Conservation (phyloP, 2,113 vertebrate species). For the Megaceryle maxima region DNA sequence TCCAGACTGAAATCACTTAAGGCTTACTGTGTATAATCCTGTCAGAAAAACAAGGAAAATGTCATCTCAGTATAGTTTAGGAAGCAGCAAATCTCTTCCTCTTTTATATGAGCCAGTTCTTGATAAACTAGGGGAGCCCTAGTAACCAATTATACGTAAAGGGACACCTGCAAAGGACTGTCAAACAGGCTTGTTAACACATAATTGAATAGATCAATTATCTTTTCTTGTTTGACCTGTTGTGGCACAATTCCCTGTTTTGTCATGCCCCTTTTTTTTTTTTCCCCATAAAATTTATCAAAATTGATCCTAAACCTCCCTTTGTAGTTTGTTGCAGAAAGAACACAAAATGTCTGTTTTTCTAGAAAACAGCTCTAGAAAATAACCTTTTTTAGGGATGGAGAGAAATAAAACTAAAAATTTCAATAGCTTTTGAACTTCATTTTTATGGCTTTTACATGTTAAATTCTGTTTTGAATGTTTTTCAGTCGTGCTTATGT, state of each 20-base stretch:
- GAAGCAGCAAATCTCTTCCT: neutral
- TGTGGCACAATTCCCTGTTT: neutral
- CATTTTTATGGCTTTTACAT: neutral
- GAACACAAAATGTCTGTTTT: constrained; percentile 4
- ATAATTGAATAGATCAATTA: neutral
- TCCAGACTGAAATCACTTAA: neutral
- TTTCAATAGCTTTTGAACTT: neutral
- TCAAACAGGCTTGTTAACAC: neutral
- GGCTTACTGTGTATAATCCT: accelerated
- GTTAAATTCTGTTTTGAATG: neutral
- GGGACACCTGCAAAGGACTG: neutral
- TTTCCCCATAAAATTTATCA: neutral
- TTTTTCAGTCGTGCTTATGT: constrained; percentile 11
- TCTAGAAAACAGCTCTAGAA: constrained; percentile 22
- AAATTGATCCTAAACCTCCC: neutral
- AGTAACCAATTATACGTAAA: neutral
- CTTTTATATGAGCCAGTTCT: neutral
- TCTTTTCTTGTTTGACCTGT: neutral
- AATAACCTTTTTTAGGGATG: neutral
- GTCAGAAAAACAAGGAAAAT: neutral
- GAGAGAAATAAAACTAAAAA: neutral
- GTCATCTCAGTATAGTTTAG: neutral
- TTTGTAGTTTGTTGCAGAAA: neutral
- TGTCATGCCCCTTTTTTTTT: neutral
- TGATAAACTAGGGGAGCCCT: neutral